Evolutionary conservation across 2,888 invertebrate species (phyloP), one percentile per base, ranked within the genome.

Genomic region (Tinea semifulvella): DNA sequence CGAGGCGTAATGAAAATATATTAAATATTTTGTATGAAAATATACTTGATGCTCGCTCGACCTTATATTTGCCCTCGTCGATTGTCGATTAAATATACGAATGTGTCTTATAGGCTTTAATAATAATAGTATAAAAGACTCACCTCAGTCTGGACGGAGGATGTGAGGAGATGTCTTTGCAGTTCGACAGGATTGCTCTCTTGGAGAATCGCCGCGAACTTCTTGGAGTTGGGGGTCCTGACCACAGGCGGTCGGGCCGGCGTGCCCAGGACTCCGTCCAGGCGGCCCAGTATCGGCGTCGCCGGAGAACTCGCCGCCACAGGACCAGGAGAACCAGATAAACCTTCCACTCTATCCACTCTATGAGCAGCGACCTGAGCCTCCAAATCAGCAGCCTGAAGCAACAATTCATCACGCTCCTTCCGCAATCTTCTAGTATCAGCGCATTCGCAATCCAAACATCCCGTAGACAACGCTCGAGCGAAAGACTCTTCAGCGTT

Each of bases 111-210:
- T n/a, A n/a, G n/a, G n/a, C n/a, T n/a, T n/a, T n/a, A n/a, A n/a
- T n/a, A n/a, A n/a, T n/a, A n/a, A n/a, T n/a, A n/a, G n/a, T n/a
- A n/a, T n/a, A n/a, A 22, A 35, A 19, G 8, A 55, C 73, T 61
- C 60, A 92, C 92, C 88, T 94, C 91, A 82, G 92, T 92, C 68
- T 91, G 89, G 63, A 91, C 90, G 64, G 91, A 90, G 57, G 89
- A 85, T 22, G 88, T 89, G 53, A 94, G 86, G 52, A 94, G 82
- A 76, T 93, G 93, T 56, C 92, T 87, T 72, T 92, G 92, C 61
- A 94, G 84, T 77, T 92, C 91, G 54, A 92, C 76, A 47, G 91
- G 88, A 76, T 91, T 90, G 56, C 87, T 86, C 83, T 94, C 93
- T 58, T 85, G 84, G 59, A 94, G 85, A 76, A 94, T 93, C 74